Percentiles rank a stretch among this genome's conserved stretches.
phyloP scores from a whole-genome alignment of 1,140 invertebrate genomes.

The Macrobrachium rosenbergii region DNA sequence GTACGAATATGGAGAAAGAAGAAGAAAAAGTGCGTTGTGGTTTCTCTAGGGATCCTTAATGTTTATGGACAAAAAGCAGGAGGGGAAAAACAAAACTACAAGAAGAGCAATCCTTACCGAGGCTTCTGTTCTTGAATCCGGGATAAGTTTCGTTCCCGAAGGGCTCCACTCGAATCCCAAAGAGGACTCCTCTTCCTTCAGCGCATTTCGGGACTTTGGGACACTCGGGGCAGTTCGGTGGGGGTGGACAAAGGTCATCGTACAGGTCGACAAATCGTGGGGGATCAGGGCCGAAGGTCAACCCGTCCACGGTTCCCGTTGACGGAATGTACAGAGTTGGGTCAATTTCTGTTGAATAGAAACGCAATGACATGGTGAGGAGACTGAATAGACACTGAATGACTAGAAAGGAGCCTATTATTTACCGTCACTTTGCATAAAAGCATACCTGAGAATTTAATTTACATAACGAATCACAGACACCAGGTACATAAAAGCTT shows the following conservation, averaged over 20 bases:
- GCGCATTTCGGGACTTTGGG: constrained; percentile 74
- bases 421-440: too few species aligned
- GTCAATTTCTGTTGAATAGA: constrained; percentile 47
- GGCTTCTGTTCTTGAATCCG: constrained; percentile 74
- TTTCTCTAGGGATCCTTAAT: too few species aligned
- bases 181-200: constrained; percentile 74
- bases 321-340: constrained; percentile 35
- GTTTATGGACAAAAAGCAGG: too few species aligned
- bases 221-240: constrained; percentile 73
- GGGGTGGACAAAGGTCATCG: constrained; percentile 78
- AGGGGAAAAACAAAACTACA: too few species aligned
- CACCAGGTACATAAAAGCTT: too few species aligned
- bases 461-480: too few species aligned
- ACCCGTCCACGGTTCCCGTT: constrained; percentile 49
- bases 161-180: constrained; percentile 73
- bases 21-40: too few species aligned
- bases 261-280: constrained; percentile 71
- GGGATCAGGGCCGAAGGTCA: constrained; percentile 66
- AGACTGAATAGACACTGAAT: neutral
- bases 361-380: neutral
- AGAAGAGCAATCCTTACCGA: constrained; percentile 70
- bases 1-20: too few species aligned
- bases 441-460: too few species aligned
- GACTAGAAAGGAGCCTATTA: neutral
- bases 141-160: constrained; percentile 75